Conservation (phyloP, 2,113 vertebrate species). For the Tupaia chinensis region DNA sequence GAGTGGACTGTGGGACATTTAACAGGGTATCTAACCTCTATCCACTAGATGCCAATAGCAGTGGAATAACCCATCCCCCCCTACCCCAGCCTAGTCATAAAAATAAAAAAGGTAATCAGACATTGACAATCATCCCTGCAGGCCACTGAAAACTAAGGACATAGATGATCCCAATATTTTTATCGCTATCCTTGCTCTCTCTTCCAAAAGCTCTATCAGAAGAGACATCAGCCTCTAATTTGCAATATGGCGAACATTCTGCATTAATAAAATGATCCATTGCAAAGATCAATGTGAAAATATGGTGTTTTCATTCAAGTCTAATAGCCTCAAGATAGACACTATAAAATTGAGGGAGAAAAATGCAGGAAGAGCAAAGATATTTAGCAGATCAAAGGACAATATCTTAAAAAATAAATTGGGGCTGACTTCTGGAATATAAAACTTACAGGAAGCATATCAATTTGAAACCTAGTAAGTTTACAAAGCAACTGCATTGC, state of each 20-base stretch:
- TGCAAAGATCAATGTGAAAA: conserved; percentile 7
- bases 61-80: background rate
- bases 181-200: background rate
- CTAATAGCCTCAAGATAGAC: background rate
- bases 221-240: background rate
- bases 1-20: background rate
- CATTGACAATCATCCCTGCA: background rate
- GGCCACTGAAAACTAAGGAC: background rate
- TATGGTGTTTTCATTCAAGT: background rate
- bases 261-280: background rate
- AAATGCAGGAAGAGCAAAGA: conserved; percentile 1
- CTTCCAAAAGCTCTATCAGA: background rate
- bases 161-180: background rate
- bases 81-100: background rate
- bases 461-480: conserved; percentile 51
- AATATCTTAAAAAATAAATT: background rate
- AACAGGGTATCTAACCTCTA: background rate
- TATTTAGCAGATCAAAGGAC: background rate
- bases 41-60: background rate
- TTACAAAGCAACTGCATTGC: conserved; percentile 9
- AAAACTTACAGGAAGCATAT: conserved; percentile 50
- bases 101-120: background rate
- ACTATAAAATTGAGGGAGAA: conserved; percentile 18
- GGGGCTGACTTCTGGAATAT: background rate
- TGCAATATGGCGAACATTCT: background rate